Base-by-base conservation (phyloP, 2,113 vertebrate species). In the Siniperca knerii region DNA sequence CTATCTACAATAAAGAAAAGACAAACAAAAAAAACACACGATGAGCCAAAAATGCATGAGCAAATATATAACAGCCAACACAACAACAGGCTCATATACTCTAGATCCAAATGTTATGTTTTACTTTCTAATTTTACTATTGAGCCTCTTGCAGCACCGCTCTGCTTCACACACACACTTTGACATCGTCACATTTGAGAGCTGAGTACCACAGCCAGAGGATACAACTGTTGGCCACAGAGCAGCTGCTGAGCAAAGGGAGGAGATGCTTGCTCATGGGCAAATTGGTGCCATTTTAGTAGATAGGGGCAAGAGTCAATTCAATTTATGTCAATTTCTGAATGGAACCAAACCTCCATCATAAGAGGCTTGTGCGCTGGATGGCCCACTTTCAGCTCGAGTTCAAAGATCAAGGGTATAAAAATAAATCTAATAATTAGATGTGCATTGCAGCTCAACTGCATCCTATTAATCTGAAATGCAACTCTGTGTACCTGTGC, bases 381-480 rank as follows among this genome's bases (percentile, higher is more conserved):
- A 44, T 69, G 77, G 23, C 74, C 66, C 62, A 60, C 37, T 60
- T 87, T 68, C 35, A 54, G 42, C 80, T 70, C 0, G 0, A 61
- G 69, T 18, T 72, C 77, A 89, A 25, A 75, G 80, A 21, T 77
- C 65, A 79, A 79, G 61, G 21, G 25, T 52, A 46, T 35, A 35
- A 55, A 83, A 77, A 77, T 18, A 54, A 1, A 77, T 78, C 12
- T 8, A 81, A 73, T 76, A 72, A 84, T 73, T 44, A 54, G 65
- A 89, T 58, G 62, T 48, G 48, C 6, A 64, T 15, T 33, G 69
- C 48, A 68, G 52, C 75, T 86, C 12, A 60, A 13, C 75, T 37
- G 78, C 73, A 69, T 37, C 71, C 48, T 54, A 23, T 33, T 35
- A 35, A 55, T 81, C 79, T 81, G 44, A 60, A 80, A 76, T 57